Evolutionary conservation across 2,113 vertebrate species (phyloP).

Genomic region (Phaethon lepturus): DNA sequence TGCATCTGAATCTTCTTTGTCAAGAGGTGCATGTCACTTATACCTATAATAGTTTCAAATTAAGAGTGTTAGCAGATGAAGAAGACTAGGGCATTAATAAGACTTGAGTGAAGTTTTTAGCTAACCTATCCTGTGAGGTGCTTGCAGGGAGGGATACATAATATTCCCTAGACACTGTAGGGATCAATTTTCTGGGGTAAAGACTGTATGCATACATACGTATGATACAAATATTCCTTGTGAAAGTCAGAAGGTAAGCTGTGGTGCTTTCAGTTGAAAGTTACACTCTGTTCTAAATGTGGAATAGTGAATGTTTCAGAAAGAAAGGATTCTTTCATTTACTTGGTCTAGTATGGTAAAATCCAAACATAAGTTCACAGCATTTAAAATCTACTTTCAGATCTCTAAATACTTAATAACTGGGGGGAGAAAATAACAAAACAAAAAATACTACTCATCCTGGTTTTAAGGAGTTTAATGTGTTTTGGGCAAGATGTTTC

Average conservation of each 20-base stretch:
- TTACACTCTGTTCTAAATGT: not conserved
- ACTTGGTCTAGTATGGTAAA: not conserved
- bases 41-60: not conserved
- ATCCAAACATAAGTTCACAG: not conserved
- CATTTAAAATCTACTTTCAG: not conserved
- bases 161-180: not conserved
- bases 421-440: not conserved
- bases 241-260: not conserved
- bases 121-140: not conserved
- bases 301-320: not conserved
- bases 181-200: not conserved
- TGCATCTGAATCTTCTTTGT: not conserved
- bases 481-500: not conserved
- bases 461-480: not conserved
- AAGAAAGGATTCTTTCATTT: not conserved
- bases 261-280: not conserved
- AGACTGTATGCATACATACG: not conserved
- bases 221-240: not conserved
- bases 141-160: not conserved
- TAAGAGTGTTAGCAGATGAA: not conserved
- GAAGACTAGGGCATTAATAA: not conserved
- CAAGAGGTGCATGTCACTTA: rapidly evolving
- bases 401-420: not conserved
- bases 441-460: not conserved
- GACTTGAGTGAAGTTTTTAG: not conserved